These are phyloP conservation scores for Drosophila mayri DNA, from an alignment of 1,140 invertebrate species.

Conservation along the genomic window DNA sequence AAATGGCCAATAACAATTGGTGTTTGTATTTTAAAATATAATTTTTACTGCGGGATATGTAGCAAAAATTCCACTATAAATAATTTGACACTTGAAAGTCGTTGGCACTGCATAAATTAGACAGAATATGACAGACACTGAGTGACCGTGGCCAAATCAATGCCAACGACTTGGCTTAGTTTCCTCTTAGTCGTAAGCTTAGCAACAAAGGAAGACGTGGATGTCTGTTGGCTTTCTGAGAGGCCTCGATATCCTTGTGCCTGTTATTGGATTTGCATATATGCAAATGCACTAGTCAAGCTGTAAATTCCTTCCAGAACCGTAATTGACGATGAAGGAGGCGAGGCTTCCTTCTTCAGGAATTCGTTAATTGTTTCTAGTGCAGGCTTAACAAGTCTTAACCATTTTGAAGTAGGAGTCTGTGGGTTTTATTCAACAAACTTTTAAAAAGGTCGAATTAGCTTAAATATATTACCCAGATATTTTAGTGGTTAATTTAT, in stretches of 20 bases:
- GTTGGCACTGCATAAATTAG: conserved; percentile 63
- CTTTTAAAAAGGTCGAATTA: too few species aligned
- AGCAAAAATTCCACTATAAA: conserved; percentile 72
- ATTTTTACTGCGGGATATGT: conserved; percentile 25
- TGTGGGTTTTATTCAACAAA: not conserved
- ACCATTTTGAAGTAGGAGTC: not conserved
- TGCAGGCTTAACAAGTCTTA: not conserved
- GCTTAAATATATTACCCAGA: too few species aligned
- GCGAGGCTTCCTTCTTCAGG: not conserved
- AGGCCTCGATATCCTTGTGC: conserved; percentile 19
- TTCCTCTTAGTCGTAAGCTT: conserved; percentile 5
- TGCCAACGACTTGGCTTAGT: conserved; percentile 33
- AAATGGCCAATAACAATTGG: conserved; percentile 17
- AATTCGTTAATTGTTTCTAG: conserved; percentile 26
- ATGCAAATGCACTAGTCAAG: conserved; percentile 27
- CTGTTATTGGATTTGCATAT: conserved; percentile 47
- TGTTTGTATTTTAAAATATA: conserved; percentile 18
- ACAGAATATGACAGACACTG: conserved; percentile 50
- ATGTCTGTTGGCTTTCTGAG: conserved; percentile 10
- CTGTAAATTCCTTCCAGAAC: not conserved
- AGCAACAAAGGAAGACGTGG: conserved; percentile 21
- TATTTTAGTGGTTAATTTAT: too few species aligned
- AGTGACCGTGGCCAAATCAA: conserved; percentile 27
- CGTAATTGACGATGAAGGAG: conserved; percentile 6
- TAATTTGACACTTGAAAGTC: conserved; percentile 63